Conservation (phyloP, 2,888 invertebrate species). For the Resseliella maxima region DNA sequence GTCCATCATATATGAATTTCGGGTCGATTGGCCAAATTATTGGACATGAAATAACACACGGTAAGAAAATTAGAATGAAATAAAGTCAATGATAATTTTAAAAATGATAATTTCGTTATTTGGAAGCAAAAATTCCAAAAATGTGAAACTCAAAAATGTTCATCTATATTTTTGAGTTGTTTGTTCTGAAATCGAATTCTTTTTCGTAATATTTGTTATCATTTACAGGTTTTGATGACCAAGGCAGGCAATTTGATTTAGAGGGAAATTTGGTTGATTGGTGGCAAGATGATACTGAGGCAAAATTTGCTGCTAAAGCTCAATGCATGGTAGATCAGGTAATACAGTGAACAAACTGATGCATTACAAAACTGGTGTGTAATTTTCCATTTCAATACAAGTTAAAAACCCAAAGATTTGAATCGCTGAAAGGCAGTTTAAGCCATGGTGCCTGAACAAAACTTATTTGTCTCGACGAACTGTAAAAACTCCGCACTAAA, state of each 20-base stretch:
- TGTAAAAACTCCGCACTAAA: too few species aligned
- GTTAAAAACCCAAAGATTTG: too few species aligned
- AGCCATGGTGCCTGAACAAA: too few species aligned
- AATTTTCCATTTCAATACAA: not conserved
- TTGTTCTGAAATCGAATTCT: too few species aligned
- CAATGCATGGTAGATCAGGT: slow-evolving; percentile 14
- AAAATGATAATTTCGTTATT: too few species aligned
- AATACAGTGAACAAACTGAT: too few species aligned
- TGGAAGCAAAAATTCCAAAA: too few species aligned
- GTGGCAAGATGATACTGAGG: not conserved
- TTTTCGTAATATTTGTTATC: too few species aligned
- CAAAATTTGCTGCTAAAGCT: not conserved
- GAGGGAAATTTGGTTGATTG: not conserved
- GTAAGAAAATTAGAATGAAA: not conserved
- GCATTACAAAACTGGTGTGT: not conserved
- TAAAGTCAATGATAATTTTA: not conserved
- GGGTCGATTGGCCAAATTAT: not conserved
- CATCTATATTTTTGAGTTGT: too few species aligned
- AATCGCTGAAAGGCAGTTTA: too few species aligned
- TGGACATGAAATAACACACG: not conserved
- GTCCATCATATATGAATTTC: not conserved
- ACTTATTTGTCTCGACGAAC: too few species aligned
- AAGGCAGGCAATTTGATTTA: not conserved
- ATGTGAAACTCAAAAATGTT: too few species aligned
- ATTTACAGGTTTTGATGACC: not conserved